Evolutionary conservation across 1,140 invertebrate species (phyloP).

Genomic region (Penaeus chinensis): DNA sequence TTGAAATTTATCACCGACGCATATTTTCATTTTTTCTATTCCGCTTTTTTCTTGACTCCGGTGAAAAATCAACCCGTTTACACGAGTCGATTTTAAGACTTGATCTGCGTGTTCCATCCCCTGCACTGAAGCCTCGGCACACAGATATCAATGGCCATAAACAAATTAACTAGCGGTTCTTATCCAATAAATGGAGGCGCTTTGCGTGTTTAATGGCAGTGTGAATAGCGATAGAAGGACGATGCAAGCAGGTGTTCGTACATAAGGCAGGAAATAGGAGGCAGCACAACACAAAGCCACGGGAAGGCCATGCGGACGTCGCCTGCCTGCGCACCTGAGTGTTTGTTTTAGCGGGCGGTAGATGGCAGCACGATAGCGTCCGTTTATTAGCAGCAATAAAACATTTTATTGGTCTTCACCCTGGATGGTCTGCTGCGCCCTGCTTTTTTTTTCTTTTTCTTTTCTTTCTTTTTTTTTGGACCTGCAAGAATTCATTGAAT

Average conservation of each 20-base stretch:
- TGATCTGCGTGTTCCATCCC: background rate
- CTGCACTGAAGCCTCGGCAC: no score
- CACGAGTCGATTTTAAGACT: background rate
- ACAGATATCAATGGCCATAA: no score
- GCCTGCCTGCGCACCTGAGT: conserved; percentile 43
- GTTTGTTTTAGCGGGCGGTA: conserved; percentile 60
- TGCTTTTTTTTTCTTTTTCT: background rate
- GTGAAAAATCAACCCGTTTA: conserved; percentile 15
- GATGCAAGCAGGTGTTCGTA: background rate
- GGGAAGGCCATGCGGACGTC: conserved; percentile 9
- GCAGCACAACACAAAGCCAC: no score
- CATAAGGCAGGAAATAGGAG: no score
- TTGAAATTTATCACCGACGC: background rate
- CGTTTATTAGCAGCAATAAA: conserved; percentile 59
- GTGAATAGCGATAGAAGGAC: no score
- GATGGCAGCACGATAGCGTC: conserved; percentile 52
- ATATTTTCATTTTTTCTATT: background rate
- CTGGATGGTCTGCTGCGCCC: conserved; percentile 14
- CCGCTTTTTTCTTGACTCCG: background rate
- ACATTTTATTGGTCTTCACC: conserved; percentile 50
- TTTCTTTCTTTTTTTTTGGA: background rate
- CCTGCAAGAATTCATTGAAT: background rate
- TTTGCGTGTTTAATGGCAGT: no score
- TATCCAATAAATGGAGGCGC: no score
- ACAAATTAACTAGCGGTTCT: no score